Evolutionary conservation across 2,113 vertebrate genomes (phyloP), one percentile per base, ranked within the genome.

Genomic region (Microtus oregoni): DNA sequence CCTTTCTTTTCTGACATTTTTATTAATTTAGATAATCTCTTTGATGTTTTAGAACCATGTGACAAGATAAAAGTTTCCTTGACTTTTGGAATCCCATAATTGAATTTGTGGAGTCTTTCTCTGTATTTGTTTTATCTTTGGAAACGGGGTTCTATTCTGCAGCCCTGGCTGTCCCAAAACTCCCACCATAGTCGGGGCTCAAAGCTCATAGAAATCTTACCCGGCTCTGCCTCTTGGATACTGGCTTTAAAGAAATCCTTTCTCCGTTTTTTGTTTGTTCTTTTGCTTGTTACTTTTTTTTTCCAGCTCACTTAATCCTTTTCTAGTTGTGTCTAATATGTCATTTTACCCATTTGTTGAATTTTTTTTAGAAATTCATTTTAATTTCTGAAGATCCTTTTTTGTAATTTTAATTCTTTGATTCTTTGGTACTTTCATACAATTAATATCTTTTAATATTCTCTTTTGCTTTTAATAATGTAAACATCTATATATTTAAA

Each of bases 331-430:
- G 3, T 81, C 41, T 94, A 67, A 47, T 94, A 81, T 86, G 28
- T 38, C 32, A 67, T 61, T 82, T 85, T 68, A 50, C 38, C 50
- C 30, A 44, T 89, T 63, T 76, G 5, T 92, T 94, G 77, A 61
- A 50, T 91, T 86, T 94, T 83, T 85, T 75, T 86, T 52, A 65
- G 26, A 61, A 30, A 65, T 11, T 58, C 75, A 28, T 67, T 91
- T 95, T 82, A 77, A 92, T 93, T 92, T 95, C 32, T 86, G 19
- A 65, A 28, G 89, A 24, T 24, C 82, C 4, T 89, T 8, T 86
- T 79, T 55, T 17, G 22, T 20, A 76, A 5, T 81, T 76, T 73
- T 76, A 52, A 35, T 68, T 20, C 76, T 47, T 87, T 76, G 0
- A 58, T 44, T 20, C 72, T 73, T 73, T 73, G 72, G 72, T 20